phyloP scores from a whole-genome alignment of 2,888 invertebrate genomes.

The Melanchra persicariae region DNA sequence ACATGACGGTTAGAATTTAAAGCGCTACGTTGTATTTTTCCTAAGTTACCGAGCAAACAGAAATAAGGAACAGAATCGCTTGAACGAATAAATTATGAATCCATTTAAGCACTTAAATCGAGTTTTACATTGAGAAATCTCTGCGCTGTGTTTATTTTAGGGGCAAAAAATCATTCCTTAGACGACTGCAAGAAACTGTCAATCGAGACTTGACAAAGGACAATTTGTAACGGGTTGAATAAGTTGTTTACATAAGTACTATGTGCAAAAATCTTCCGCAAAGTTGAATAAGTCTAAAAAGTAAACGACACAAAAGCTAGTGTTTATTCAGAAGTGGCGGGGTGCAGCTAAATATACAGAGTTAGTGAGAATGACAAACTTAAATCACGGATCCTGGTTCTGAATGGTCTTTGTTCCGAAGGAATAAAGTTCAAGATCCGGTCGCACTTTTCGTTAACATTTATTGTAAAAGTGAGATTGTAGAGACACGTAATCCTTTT shows the following conservation, averaged over 20 bases:
- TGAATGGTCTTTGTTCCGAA: constrained; percentile 46
- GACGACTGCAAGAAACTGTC: constrained; percentile 71
- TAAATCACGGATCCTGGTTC: constrained; percentile 43
- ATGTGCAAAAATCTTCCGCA: constrained; percentile 79
- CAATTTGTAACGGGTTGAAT: constrained; percentile 78
- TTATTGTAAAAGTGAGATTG: constrained; percentile 53
- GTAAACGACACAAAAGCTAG: constrained; percentile 70
- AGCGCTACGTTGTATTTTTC: constrained; percentile 72
- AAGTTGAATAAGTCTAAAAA: constrained; percentile 75
- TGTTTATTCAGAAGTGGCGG: constrained; percentile 83
- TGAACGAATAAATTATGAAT: constrained; percentile 45
- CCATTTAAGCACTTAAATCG: constrained; percentile 45
- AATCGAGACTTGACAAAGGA: constrained; percentile 74
- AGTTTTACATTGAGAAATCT: constrained; percentile 48
- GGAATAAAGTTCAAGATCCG: constrained; percentile 68
- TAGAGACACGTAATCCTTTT: constrained; percentile 84
- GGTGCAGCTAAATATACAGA: constrained; percentile 84
- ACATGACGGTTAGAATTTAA: constrained; percentile 76
- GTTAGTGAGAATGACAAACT: constrained; percentile 62
- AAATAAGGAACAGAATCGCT: constrained; percentile 59
- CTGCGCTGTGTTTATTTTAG: constrained; percentile 71
- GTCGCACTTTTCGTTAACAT: constrained; percentile 19
- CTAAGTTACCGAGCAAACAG: constrained; percentile 63
- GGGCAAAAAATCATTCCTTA: constrained; percentile 63
- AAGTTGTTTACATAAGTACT: constrained; percentile 81